Conservation (phyloP, 2,113 vertebrate species). For the Gnathonemus longibarbis region DNA sequence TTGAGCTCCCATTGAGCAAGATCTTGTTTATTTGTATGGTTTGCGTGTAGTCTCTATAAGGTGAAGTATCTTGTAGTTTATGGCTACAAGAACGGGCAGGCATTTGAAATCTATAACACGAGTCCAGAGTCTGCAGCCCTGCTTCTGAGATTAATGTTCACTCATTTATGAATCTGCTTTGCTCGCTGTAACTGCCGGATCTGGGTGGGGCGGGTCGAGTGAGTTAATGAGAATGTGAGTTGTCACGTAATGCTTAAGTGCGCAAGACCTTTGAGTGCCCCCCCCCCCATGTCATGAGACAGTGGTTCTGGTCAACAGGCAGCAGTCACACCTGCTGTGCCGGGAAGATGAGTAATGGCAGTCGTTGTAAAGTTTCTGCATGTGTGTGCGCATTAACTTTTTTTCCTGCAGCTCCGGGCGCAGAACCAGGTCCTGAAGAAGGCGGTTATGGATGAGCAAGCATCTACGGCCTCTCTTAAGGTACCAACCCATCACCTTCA, state of each 20-base stretch:
- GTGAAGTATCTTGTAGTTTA: neutral
- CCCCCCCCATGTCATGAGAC: neutral
- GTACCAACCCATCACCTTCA: slow-evolving; percentile 49
- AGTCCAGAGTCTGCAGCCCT: neutral
- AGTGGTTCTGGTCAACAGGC: neutral
- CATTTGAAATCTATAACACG: neutral
- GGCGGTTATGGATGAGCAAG: slow-evolving; percentile 93
- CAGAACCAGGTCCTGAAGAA: slow-evolving; percentile 98
- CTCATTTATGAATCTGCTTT: neutral
- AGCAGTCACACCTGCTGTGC: neutral
- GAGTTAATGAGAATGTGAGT: neutral
- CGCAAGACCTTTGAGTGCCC: neutral
- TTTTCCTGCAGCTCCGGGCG: slow-evolving; percentile 78
- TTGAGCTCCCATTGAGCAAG: neutral
- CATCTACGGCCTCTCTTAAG: slow-evolving; percentile 79
- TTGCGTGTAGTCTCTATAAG: neutral
- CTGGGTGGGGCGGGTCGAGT: neutral
- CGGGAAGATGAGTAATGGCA: neutral
- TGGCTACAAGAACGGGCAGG: neutral
- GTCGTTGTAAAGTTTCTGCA: neutral
- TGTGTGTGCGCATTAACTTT: neutral
- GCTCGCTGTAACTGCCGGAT: neutral
- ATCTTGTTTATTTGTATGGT: neutral
- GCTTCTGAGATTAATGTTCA: neutral
- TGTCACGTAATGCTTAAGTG: neutral